Evolutionary conservation across 2,888 invertebrate genomes (phyloP), one percentile per base, ranked within the genome.

Genomic region (Dioctria linearis): DNA sequence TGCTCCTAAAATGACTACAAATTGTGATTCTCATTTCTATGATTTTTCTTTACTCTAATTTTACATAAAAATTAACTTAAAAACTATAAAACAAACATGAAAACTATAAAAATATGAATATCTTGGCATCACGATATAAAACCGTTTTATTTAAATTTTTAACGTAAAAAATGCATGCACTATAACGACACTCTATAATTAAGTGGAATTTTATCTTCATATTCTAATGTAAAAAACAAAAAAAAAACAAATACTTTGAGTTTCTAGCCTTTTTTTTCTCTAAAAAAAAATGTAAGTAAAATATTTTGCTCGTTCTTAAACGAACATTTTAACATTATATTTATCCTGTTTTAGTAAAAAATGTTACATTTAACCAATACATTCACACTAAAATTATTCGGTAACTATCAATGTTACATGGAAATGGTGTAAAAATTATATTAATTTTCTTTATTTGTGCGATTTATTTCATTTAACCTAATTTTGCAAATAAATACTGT

Each of bases 31-130:
- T 66, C 42, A n/a, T 43, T 66, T 57, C 39, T 63, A 63, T 40
- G 39, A 63, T 42, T 25, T 25, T 25, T 25, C 25, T 25, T 57
- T 46, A 13, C 13, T 46, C 3, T 67, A 67, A 13, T 67, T 67
- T 67, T 43, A 67, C 67, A 67, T 25, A 43, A 67, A 49, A 67
- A 46, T 67, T 46, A 46, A 9, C 67, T 67, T 67, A 67, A 42
- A 25, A 67, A 67, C 67, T 67, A 67, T 67, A 67, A 67, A 67
- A 67, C 67, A 67, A 67, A 67, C 67, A 49, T 67, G 66, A 66
- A 66, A 66, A 66, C 66, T 46, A 66, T 42, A 66, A 8, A 66
- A 66, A 66, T 42, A 66, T 42, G 43, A 67, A 67, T 67, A 67
- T 46, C 43, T 67, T 67, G 67, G 49, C 67, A 67, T 67, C 49